A percentile compares a stretch with the other conserved stretches of the same genome.
These are phyloP conservation scores for Diploptera punctata DNA, from an alignment of 2,888 invertebrate genomes.

Conservation along the genomic window DNA sequence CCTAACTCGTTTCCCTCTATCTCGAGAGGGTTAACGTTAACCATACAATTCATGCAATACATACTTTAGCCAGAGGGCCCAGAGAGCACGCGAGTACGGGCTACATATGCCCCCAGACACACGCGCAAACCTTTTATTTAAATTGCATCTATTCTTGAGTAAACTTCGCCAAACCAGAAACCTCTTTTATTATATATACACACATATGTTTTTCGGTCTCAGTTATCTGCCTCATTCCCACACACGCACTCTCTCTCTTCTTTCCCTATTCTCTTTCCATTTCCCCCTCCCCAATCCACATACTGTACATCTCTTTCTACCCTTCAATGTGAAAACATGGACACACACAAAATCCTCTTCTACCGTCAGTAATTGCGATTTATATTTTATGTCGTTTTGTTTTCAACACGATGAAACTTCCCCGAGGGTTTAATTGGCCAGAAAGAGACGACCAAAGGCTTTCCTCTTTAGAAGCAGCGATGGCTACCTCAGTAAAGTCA, in stretches of 20 bases:
- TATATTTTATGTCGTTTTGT: constrained; percentile 31
- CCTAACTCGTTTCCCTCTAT: no score
- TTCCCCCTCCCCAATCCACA: not conserved
- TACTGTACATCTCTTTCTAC: constrained; percentile 9
- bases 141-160: constrained; percentile 45
- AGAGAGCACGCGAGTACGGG: not conserved
- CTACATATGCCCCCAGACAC: constrained; percentile 3
- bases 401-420: constrained; percentile 29
- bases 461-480: not conserved
- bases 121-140: constrained; percentile 43
- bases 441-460: constrained; percentile 29
- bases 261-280: not conserved
- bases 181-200: constrained; percentile 17
- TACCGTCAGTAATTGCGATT: constrained; percentile 29
- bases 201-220: constrained; percentile 8
- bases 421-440: constrained; percentile 27
- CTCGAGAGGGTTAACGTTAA: not conserved
- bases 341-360: constrained; percentile 27
- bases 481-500: constrained; percentile 13
- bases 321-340: constrained; percentile 25
- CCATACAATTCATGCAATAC: not conserved
- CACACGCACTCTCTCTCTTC: not conserved
- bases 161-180: constrained; percentile 35
- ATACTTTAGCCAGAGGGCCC: constrained; percentile 3
- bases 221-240: not conserved